Evolutionary conservation across 2,113 vertebrate species (phyloP), one percentile per base, ranked within the genome.

Genomic region (Boleophthalmus pectinirostris): DNA sequence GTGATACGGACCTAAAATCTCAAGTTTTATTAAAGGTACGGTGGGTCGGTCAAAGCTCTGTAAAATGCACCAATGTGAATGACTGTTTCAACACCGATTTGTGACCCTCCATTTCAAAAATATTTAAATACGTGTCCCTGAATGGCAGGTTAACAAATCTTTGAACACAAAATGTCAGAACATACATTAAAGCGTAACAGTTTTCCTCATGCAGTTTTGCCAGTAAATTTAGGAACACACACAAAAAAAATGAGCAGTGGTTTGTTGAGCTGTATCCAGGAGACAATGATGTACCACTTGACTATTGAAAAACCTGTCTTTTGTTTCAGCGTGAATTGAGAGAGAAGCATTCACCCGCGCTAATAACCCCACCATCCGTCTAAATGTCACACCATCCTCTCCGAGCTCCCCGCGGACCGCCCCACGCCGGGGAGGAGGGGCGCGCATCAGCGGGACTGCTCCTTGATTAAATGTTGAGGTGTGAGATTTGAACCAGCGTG

Each of bases 401-500:
- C 68, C 29, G 78, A 86, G 76, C 53, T 24, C 25, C 53, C 66
- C 10, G 66, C 49, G 58, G 51, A 23, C 78, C 69, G 65, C 57
- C 63, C 69, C 74, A 47, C 11, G 4, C 33, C 0, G 57, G 21
- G 51, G 58, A 54, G 49, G 63, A 67, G 54, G 47, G 57, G 2
- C 18, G 16, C 57, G 82, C 82, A 82, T 77, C 82, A 78, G 85
- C 65, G 65, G 81, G 88, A 85, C 75, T 67, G 73, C 75, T 5
- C 80, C 87, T 61, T 80, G 79, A 88, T 83, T 87, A 85, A 90
- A 90, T 87, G 82, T 71, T 66, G 82, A 82, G 87, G 78, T 80
- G 80, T 73, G 78, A 86, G 80, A 89, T 87, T 86, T 85, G 85
- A 82, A 91, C 89, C 85, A 73, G 78, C 13, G 54, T 78, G 83